Conservation (phyloP, 2,797 vertebrate species). For the Bufotes viridis region DNA sequence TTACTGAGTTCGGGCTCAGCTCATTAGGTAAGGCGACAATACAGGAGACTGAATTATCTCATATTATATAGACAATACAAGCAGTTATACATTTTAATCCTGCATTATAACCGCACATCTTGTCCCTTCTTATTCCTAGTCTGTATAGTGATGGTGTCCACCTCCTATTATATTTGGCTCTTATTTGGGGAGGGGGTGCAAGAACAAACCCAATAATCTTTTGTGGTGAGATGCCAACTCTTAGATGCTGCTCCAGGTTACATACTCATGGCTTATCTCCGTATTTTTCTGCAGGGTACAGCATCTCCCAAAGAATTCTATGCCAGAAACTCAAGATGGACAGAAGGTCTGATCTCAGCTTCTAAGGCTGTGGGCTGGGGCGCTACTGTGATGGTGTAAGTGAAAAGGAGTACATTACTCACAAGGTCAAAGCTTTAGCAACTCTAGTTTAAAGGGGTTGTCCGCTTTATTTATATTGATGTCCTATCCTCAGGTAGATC, state of each 20-base stretch:
- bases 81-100: no score
- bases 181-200: no score
- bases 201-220: not conserved
- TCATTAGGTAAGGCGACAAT: no score
- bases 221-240: not conserved
- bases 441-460: not conserved
- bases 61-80: no score
- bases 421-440: not conserved
- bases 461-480: no score
- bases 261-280: not conserved
- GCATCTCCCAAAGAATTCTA: constrained; percentile 96
- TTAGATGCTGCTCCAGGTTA: not conserved
- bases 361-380: constrained; percentile 98
- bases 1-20: no score
- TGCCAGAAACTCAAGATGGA: constrained; percentile 97
- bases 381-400: constrained; percentile 96
- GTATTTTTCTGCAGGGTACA: constrained; percentile 81
- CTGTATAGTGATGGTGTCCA: no score
- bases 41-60: no score
- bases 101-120: no score
- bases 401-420: constrained; percentile 14
- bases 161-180: no score
- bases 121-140: no score
- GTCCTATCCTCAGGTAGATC: no score
- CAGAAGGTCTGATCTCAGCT: constrained; percentile 95